Conservation (phyloP, 2,888 invertebrate species). For the Furcula furcula region DNA sequence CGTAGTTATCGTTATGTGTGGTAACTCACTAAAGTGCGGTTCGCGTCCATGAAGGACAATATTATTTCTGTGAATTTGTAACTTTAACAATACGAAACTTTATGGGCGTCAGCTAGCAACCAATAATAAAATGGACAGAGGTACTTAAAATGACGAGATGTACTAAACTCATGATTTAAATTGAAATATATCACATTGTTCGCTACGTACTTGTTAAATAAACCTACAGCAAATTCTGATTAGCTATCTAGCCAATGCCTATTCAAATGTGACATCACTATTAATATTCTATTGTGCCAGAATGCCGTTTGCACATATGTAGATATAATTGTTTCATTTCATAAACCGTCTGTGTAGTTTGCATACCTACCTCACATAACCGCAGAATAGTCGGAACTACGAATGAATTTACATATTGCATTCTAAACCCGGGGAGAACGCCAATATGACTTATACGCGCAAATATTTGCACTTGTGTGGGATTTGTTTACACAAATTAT, state of each 20-base stretch:
- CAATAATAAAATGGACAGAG: too few relatives aligned
- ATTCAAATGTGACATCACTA: neutral
- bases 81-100: too few relatives aligned
- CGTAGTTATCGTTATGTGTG: too few relatives aligned
- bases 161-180: too few relatives aligned
- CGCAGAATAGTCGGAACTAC: slow-evolving; percentile 39
- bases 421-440: slow-evolving; percentile 37
- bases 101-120: too few relatives aligned
- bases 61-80: too few relatives aligned
- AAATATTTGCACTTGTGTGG: slow-evolving; percentile 20
- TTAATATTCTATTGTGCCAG: neutral
- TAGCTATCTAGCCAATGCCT: neutral
- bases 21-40: too few relatives aligned
- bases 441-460: slow-evolving; percentile 22
- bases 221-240: too few relatives aligned
- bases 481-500: slow-evolving; percentile 10
- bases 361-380: slow-evolving; percentile 47
- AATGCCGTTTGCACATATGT: neutral
- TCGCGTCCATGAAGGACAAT: too few relatives aligned
- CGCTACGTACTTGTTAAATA: too few relatives aligned
- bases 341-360: slow-evolving; percentile 31
- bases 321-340: slow-evolving; percentile 14
- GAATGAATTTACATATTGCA: slow-evolving; percentile 67
- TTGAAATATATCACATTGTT: too few relatives aligned
- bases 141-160: too few relatives aligned